Conservation (phyloP, 2,888 invertebrate species). For the Aplocera efformata region DNA sequence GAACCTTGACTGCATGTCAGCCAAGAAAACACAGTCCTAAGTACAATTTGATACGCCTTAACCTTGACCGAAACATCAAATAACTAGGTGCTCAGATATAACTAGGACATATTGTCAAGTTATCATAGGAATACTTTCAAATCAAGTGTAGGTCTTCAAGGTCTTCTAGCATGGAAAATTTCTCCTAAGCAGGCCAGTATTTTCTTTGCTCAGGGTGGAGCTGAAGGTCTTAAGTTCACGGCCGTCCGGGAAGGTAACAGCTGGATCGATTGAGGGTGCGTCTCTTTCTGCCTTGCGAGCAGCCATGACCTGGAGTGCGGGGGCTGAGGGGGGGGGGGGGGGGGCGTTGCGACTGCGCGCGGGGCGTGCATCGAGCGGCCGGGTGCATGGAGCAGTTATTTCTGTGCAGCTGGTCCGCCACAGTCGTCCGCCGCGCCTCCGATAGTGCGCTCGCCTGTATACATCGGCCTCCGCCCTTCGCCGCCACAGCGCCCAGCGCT, state of each 20-base stretch:
- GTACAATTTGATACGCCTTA: conserved; percentile 23
- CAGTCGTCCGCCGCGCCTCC: conserved; percentile 69
- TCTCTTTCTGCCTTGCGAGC: conserved; percentile 54
- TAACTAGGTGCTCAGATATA: no score
- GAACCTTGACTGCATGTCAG: conserved; percentile 25
- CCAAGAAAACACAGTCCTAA: conserved; percentile 18
- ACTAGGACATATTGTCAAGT: no score
- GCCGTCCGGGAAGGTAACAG: conserved; percentile 62
- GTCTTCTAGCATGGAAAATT: no score
- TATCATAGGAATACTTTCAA: no score
- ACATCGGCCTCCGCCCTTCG: conserved; percentile 47
- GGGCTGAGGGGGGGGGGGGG: conserved; percentile 27
- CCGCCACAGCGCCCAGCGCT: conserved; percentile 17
- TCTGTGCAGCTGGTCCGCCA: conserved; percentile 69
- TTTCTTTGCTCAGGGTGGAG: conserved; percentile 11
- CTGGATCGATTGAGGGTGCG: conserved; percentile 66
- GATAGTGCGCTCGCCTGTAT: conserved; percentile 58
- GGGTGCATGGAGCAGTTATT: conserved; percentile 77
- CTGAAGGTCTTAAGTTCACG: conserved; percentile 46
- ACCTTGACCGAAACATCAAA: conserved; percentile 20
- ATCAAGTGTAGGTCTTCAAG: no score
- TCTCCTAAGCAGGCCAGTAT: not conserved
- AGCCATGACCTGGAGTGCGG: conserved; percentile 67
- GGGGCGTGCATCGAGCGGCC: conserved; percentile 70
- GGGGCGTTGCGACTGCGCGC: conserved; percentile 29